Base-by-base conservation (phyloP, 2,888 invertebrate species). In the Dolichopus griseipennis region DNA sequence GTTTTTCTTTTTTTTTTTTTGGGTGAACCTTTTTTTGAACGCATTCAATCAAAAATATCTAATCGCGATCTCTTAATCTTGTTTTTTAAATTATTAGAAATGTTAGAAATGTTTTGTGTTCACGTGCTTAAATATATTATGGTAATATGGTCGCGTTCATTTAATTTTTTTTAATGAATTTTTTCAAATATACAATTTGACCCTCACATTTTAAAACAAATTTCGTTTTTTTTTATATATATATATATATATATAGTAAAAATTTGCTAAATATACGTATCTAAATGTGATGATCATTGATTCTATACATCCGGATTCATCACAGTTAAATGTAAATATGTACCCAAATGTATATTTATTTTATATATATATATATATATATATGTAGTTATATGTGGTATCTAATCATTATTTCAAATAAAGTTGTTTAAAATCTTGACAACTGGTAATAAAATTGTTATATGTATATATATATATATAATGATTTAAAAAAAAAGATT, bases 391-490 rank as follows among this genome's bases (percentile, higher is more conserved):
- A n/a, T 27, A 4, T 27, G 27, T 27, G 5, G 10, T 37, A 37
- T 8, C 37, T 37, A 37, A 52, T 52, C 52, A 52, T 52, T 15
- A 52, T 52, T 18, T 52, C 6, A 52, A 15, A 18, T 52, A 52
- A 52, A 52, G 52, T 18, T 52, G 52, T 52, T 52, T 52, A 52
- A 52, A n/a, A 52, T 52, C 52, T 52, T 18, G n/a, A 52, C 52
- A 52, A 15, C 52, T 52, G 52, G 52, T 52, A 52, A 52, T 52
- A 37, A 37, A 37, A n/a, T 52, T 2, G 18, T 52, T n/a, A 52
- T 52, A 18, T 52, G 18, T 52, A 18, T 52, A 52, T 52, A 52
- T 12, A 18, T 7, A 18, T 27, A 27, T 27, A 27, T 27, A 9
- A 37, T 8, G 37, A 37, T 8, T 8, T 1, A 37, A 9, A 34